Evolutionary conservation across 2,113 vertebrate species (phyloP).

Genomic region (Galemys pyrenaicus): DNA sequence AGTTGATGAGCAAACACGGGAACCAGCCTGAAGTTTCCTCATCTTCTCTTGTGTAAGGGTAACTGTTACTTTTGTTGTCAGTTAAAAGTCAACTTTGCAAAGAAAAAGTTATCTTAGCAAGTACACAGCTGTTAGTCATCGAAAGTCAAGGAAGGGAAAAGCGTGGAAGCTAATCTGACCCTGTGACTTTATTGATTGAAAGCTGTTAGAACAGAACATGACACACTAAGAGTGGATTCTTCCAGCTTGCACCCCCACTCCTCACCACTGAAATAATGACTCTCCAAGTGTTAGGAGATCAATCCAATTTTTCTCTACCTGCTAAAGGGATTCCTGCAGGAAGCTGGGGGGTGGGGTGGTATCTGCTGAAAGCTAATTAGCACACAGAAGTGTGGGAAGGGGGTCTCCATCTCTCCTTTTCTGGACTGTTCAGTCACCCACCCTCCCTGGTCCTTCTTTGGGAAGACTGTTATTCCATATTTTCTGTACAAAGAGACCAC

Average conservation of each 20-base stretch:
- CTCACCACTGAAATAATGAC: neutral
- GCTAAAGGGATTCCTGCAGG: neutral
- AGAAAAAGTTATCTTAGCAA: conserved; percentile 50
- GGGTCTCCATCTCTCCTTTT: neutral
- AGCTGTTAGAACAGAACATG: neutral
- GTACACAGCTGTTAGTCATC: neutral
- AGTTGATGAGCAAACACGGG: conserved; percentile 59
- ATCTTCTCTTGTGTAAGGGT: conserved; percentile 67
- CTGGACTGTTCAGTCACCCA: neutral
- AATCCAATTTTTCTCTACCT: neutral
- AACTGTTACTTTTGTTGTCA: conserved; percentile 57
- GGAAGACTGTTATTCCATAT: neutral
- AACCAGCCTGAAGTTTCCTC: conserved; percentile 72
- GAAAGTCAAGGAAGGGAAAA: conserved; percentile 2
- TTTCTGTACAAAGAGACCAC: neutral
- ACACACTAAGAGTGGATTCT: neutral
- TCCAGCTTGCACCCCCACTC: neutral
- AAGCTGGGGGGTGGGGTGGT: neutral
- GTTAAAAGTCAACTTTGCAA: conserved; percentile 58
- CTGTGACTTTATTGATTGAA: neutral
- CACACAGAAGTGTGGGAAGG: neutral
- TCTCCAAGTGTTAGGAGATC: neutral
- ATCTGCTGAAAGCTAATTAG: neutral
- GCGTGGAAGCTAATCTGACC: neutral
- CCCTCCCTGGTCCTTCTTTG: neutral